phyloP scores from a whole-genome alignment of 2,888 invertebrate species.

The Synergus japonicus region DNA sequence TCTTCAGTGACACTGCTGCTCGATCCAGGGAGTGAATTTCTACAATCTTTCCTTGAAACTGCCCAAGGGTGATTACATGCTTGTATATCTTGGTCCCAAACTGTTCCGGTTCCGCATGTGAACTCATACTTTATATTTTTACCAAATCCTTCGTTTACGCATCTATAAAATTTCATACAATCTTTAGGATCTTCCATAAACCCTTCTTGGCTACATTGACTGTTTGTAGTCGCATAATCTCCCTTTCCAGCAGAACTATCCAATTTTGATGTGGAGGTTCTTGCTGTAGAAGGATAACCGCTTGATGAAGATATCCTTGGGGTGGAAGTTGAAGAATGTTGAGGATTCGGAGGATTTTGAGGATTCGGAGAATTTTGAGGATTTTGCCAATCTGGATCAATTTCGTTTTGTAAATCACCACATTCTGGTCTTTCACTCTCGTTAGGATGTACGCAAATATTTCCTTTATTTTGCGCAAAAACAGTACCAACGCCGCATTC shows the following conservation, averaged over 20 bases:
- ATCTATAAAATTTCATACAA: slow-evolving; percentile 76
- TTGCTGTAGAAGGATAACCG: not conserved
- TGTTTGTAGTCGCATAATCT: not conserved
- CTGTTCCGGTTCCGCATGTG: slow-evolving; percentile 80
- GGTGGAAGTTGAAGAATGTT: not conserved
- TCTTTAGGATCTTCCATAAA: slow-evolving; percentile 76
- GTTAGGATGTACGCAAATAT: slow-evolving; percentile 86
- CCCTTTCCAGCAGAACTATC: not conserved
- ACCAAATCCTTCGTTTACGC: slow-evolving; percentile 72
- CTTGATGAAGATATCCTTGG: not conserved
- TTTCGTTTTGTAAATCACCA: slow-evolving; percentile 79
- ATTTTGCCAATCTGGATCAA: slow-evolving; percentile 68
- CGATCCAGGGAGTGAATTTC: not conserved
- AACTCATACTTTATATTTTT: slow-evolving; percentile 78
- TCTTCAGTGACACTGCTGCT: not conserved
- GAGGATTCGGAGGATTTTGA: not conserved
- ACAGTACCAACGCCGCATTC: slow-evolving; percentile 88
- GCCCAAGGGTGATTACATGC: slow-evolving; percentile 80
- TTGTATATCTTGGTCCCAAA: slow-evolving; percentile 80
- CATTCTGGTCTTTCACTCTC: slow-evolving; percentile 85
- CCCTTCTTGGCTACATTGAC: slow-evolving; percentile 65
- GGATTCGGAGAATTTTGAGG: not conserved
- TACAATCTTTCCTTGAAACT: slow-evolving; percentile 63
- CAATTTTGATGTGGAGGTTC: too few relatives aligned
- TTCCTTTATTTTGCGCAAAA: slow-evolving; percentile 79